Evolutionary conservation across 2,797 vertebrate genomes (phyloP), one percentile per base, ranked within the genome.

Genomic region (Lerista edwardsae): DNA sequence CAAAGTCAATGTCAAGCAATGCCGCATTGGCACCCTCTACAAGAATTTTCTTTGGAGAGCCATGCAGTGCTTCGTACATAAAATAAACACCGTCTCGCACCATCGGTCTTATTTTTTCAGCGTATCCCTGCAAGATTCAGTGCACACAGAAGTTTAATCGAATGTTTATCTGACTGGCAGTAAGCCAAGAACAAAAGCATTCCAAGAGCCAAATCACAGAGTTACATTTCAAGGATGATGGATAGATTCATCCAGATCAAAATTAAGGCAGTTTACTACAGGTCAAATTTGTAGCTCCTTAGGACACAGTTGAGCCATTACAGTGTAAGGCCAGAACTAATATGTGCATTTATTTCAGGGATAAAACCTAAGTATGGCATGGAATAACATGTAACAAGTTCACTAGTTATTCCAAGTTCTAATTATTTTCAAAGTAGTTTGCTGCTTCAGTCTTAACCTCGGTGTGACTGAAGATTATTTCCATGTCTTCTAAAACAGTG

Each of bases 1-100:
- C 99, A 84, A 99, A 99, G 95, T 99, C 99, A 71, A 99, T 99
- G 96, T 99, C 99, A 6, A 99, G 98, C 69, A 99, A 97, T 79
- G 99, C 98, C 29, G 99, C 99, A 23, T 99, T 99, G 90, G 99
- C 99, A 39, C 99, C 98, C 94, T 99, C 99, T 87, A 99, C 98
- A 75, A 99, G 96, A 87, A 99, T 98, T 89, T 98, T 99, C 96
- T 99, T 99, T 29, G 96, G 95, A 79, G 97, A 79, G 79, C 98
- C 98, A 10, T 99, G 98, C 85, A 99, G 97, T 3, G 98, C 98
- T 93, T 99, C 98, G 1, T 98, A 98, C 98, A 99, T 99, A 93
- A 98, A 99, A 92, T 99, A 98, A 11, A 99, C 97, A 0, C 98
- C 98, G 2, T 99, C 99, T 88, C 97, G 97, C 86, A 99, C 98